Base-by-base conservation (phyloP, 2,113 vertebrate genomes). In the Heloderma charlesbogerti region DNA sequence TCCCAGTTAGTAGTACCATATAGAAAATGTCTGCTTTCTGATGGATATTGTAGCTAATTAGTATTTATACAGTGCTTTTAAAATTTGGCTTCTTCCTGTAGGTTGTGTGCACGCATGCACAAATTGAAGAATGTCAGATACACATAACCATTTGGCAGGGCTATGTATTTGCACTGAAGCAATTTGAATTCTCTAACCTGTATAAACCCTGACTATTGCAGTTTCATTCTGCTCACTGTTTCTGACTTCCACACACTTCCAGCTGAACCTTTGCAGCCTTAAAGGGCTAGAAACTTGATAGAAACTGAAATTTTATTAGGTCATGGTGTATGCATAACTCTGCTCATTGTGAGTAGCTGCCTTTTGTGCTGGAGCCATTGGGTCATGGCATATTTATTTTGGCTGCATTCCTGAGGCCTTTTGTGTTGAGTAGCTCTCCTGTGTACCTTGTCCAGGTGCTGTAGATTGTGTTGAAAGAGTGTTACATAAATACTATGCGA, bases 401-500 rank as follows among this genome's bases (percentile, higher is more conserved):
- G 51, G 54, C 71, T 75, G 1, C 6, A 37, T 75, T 27, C 31
- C 27, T 75, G 31, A 74, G 7, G 48, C 22, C 15, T 51, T 15
- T 34, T 75, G 13, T 82, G 4, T 82, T 57, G 3, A 31, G 45
- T 7, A 31, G 6, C 4, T 77, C 27, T 34, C 71, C 16, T 93
- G 84, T 83, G 7, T 3, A n/a, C 74, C 16, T 66, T 85, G 20
- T 84, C 9, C 78, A 0, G 90, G 86, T 91, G 31, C 43, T 16
- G 5, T 43, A 8, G 69, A 15, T 29, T 69, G 92, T 89, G n/a
- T 57, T 85, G 29, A 92, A n/a, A 37, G 54, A 90, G 51, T 72
- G 1, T 81, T 95, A 91, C 48, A 45, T 43, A 83, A 60, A 1
- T 78, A 34, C 43, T 48, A 16, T 75, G 16, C 8, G 2, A 87